Conservation (phyloP, 2,797 vertebrate species). For the Discoglossus pictus region DNA sequence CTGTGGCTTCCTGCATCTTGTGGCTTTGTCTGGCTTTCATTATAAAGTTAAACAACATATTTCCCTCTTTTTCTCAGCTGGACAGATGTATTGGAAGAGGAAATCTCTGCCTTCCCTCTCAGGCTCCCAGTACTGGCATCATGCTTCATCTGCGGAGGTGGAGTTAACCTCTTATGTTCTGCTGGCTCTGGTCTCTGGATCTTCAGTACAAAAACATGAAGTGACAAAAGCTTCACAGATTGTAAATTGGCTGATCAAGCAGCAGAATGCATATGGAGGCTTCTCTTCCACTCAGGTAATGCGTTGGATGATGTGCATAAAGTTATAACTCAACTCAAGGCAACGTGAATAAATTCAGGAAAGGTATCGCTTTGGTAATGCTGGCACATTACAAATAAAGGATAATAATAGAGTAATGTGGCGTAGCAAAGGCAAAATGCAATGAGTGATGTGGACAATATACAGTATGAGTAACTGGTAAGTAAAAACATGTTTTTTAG, state of each 20-base stretch:
- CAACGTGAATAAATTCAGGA: too few relatives aligned
- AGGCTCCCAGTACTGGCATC: constrained; percentile 10
- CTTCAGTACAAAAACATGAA: constrained; percentile 60
- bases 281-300: constrained; percentile 89
- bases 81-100: constrained; percentile 34
- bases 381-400: too few relatives aligned
- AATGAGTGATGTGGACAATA: too few relatives aligned
- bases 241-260: constrained; percentile 75
- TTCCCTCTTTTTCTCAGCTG: constrained; percentile 16
- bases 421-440: too few relatives aligned
- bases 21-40: too few relatives aligned
- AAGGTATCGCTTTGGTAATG: too few relatives aligned
- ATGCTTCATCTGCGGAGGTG: constrained; percentile 71
- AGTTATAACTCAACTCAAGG: too few relatives aligned
- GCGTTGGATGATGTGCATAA: background rate
- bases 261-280: constrained; percentile 80
- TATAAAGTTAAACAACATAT: background rate
- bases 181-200: constrained; percentile 73
- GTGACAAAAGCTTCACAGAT: constrained; percentile 67
- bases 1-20: too few relatives aligned
- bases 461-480: too few relatives aligned
- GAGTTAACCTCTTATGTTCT: constrained; percentile 82
- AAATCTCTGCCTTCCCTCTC: background rate
- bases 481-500: too few relatives aligned
- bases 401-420: too few relatives aligned